phyloP scores from a whole-genome alignment of 1,140 invertebrate species.

The Phenacoccus solenopsis region DNA sequence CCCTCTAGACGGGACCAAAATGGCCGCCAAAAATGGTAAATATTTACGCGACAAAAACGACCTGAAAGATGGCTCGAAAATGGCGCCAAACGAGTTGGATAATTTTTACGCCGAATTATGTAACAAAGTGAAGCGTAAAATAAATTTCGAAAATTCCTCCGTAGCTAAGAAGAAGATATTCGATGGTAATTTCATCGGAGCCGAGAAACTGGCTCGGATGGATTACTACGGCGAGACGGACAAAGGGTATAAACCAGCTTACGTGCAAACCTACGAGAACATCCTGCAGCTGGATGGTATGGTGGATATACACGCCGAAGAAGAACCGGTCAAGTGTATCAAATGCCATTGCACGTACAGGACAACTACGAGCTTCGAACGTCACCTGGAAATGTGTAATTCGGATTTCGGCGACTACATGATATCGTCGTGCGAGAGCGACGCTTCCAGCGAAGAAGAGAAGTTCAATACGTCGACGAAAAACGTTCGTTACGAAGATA shows the following conservation, averaged over 20 bases:
- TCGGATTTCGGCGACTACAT: constrained; percentile 39
- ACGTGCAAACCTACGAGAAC: constrained; percentile 19
- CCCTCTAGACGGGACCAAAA: neutral
- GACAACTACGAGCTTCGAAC: constrained; percentile 70
- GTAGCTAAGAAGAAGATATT: neutral
- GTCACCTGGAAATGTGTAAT: constrained; percentile 60
- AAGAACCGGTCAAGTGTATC: constrained; percentile 63
- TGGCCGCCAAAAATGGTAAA: neutral
- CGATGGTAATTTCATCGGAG: neutral
- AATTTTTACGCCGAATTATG: neutral
- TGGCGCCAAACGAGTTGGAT: neutral
- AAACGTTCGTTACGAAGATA: neutral
- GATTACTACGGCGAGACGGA: neutral
- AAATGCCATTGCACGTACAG: constrained; percentile 79
- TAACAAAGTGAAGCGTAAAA: constrained; percentile 17
- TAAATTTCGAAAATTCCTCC: neutral
- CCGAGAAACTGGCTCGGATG: neutral
- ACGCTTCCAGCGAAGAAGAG: constrained; percentile 29
- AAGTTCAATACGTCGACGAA: neutral
- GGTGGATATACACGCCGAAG: constrained; percentile 44
- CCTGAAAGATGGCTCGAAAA: neutral
- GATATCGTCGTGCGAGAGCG: constrained; percentile 60
- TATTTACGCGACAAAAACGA: neutral
- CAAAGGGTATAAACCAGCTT: constrained; percentile 11
- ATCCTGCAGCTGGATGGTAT: constrained; percentile 63